A percentile compares a stretch with the other conserved stretches of the same genome.
Evolutionary conservation across 2,113 vertebrate genomes (phyloP).

Genomic region (Oplegnathus fasciatus): DNA sequence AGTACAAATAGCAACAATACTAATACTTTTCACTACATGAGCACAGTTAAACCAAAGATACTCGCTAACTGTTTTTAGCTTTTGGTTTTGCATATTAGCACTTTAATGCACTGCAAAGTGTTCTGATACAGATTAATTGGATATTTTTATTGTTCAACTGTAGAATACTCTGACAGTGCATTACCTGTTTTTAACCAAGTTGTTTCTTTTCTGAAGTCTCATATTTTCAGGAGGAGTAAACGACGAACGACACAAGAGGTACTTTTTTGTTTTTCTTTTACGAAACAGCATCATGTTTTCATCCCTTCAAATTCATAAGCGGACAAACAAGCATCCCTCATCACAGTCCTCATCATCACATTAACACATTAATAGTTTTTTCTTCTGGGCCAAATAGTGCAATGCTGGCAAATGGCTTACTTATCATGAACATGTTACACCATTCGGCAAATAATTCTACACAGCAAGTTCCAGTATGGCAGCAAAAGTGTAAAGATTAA

Average conservation of each 20-base stretch:
- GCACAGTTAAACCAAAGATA: too few relatives aligned
- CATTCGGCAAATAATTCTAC: neutral
- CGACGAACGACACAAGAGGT: slow-evolving; percentile 59
- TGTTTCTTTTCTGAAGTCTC: slow-evolving; percentile 61
- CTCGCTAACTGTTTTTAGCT: neutral
- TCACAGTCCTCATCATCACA: slow-evolving; percentile 13
- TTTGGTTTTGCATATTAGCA: neutral
- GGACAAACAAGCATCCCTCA: neutral
- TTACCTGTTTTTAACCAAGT: slow-evolving; percentile 38
- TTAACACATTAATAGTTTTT: neutral
- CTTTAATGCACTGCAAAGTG: neutral
- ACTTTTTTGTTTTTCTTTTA: slow-evolving; percentile 5
- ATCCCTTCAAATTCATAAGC: neutral
- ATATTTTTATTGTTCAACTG: neutral
- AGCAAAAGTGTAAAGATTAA: neutral
- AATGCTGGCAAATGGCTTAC: neutral
- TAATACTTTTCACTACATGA: neutral
- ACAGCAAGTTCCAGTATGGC: neutral
- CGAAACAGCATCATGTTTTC: neutral
- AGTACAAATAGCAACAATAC: neutral
- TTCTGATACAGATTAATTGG: neutral
- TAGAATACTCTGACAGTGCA: neutral
- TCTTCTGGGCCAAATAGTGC: neutral
- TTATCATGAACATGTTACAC: neutral
- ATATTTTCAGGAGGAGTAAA: slow-evolving; percentile 74